Evolutionary conservation across 2,888 invertebrate genomes (phyloP).

Genomic region (Hipparchia semele): DNA sequence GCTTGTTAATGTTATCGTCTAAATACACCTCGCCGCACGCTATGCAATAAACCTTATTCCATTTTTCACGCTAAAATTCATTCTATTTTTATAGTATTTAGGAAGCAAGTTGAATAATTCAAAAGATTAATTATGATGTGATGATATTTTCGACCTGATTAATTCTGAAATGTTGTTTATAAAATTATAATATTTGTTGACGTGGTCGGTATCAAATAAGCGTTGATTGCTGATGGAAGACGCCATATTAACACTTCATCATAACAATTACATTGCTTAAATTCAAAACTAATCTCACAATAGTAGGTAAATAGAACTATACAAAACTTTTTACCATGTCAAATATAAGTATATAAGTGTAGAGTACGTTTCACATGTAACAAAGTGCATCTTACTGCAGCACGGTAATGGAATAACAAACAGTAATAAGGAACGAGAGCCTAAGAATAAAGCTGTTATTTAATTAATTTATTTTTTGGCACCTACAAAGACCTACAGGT

Average conservation of each 20-base stretch:
- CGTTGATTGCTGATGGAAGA: background rate
- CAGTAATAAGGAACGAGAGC: too few species aligned
- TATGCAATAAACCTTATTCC: constrained; percentile 5
- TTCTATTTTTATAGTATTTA: background rate
- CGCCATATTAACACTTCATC: background rate
- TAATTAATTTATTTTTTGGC: too few species aligned
- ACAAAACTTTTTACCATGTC: too few species aligned
- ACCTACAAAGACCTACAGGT: too few species aligned
- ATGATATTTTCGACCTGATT: background rate
- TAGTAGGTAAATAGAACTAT: too few species aligned
- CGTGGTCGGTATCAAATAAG: background rate
- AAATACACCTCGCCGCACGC: constrained; percentile 25
- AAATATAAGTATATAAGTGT: too few species aligned
- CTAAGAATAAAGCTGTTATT: too few species aligned
- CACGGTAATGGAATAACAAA: too few species aligned
- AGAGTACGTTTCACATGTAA: too few species aligned
- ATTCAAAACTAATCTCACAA: too few species aligned
- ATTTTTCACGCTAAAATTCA: constrained; percentile 4
- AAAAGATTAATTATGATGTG: background rate
- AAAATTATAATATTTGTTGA: background rate
- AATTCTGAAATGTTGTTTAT: background rate
- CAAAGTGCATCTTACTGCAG: too few species aligned
- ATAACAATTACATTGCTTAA: background rate
- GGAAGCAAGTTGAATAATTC: background rate
- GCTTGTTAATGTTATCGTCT: constrained; percentile 30